A percentile compares a stretch with the other conserved stretches of the same genome.
Conservation (phyloP, 2,113 vertebrate species). For the Bothrops jararaca region DNA sequence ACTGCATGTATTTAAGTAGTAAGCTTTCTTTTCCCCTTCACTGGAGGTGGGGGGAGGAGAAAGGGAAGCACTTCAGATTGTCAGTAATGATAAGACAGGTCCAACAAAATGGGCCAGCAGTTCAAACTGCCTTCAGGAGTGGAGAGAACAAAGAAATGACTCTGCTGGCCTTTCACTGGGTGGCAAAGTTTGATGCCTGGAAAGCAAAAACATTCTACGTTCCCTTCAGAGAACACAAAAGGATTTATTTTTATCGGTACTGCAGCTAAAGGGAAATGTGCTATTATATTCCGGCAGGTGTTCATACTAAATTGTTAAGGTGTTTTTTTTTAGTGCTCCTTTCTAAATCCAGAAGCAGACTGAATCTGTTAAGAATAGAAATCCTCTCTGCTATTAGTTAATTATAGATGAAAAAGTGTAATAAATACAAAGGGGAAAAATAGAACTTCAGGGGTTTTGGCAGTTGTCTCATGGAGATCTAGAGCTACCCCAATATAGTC, state of each 20-base stretch:
- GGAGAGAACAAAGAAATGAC: constrained; percentile 54
- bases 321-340: background rate
- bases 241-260: constrained; percentile 37
- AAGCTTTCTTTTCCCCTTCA: constrained; percentile 53
- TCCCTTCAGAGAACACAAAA: constrained; percentile 32
- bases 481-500: background rate
- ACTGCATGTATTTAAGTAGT: constrained; percentile 35
- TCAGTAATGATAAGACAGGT: constrained; percentile 51
- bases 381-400: background rate
- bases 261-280: constrained; percentile 31
- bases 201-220: constrained; percentile 52
- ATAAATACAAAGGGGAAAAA: background rate
- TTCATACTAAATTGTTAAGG: background rate
- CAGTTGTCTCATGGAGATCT: background rate
- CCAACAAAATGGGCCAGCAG: constrained; percentile 58
- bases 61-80: constrained; percentile 28
- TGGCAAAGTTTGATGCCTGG: constrained; percentile 51
- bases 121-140: constrained; percentile 59
- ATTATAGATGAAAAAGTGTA: background rate
- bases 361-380: background rate
- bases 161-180: constrained; percentile 57
- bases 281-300: constrained; percentile 26
- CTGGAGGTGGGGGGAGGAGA: constrained; percentile 33
- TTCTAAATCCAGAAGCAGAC: background rate
- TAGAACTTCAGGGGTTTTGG: background rate